These are phyloP conservation scores for Cryptotis parvus DNA, from an alignment of 2,113 vertebrate species.

Conservation along the genomic window DNA sequence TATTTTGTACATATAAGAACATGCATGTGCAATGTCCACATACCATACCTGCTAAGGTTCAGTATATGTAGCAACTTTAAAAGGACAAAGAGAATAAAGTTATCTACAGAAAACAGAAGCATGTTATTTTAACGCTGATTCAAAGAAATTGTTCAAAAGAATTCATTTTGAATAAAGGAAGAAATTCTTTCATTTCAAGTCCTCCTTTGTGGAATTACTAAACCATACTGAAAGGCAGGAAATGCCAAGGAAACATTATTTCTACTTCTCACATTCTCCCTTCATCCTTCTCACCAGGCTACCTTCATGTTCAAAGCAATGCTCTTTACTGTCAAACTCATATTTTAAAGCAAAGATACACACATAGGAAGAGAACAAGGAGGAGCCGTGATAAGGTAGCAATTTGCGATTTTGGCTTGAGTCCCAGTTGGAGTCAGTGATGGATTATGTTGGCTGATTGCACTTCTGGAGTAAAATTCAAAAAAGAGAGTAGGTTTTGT, in stretches of 20 bases:
- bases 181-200: conserved; percentile 11
- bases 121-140: conserved; percentile 3
- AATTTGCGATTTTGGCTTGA: not conserved
- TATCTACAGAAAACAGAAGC: not conserved
- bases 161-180: conserved; percentile 37
- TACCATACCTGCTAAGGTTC: not conserved
- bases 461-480: not conserved
- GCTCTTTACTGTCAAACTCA: conserved; percentile 26
- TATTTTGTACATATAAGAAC: not conserved
- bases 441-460: not conserved
- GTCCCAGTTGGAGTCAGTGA: not conserved
- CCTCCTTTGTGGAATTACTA: not conserved
- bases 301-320: not conserved
- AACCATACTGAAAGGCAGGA: not conserved
- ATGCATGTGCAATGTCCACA: no score
- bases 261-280: not conserved
- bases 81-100: not conserved
- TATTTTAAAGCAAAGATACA: conserved; percentile 5
- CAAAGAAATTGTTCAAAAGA: not conserved
- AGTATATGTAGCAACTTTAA: not conserved
- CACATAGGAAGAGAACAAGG: not conserved
- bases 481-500: not conserved
- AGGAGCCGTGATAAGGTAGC: conserved; percentile 9
- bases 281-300: not conserved
- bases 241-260: conserved; percentile 24